Conservation (phyloP, 1,140 invertebrate genomes). For the Drosophila ficusphila region DNA sequence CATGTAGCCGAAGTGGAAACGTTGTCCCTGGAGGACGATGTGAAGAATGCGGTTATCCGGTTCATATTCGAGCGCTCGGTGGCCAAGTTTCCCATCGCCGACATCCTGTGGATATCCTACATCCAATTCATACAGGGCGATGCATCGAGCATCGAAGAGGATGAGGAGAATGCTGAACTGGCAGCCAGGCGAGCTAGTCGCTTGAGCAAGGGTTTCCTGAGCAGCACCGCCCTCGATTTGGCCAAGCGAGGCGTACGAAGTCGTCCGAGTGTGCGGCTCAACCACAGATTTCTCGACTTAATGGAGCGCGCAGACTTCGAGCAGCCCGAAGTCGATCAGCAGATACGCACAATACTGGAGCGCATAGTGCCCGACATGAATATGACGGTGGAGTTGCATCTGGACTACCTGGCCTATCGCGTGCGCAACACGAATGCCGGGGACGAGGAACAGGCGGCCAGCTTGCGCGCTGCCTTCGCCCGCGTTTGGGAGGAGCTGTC, state of each 20-base stretch:
- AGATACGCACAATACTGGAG: constrained; percentile 7
- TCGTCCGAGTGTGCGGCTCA: constrained; percentile 15
- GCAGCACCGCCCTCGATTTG: constrained; percentile 21
- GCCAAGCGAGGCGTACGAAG: constrained; percentile 22
- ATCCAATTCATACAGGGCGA: constrained; percentile 32
- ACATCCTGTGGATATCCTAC: constrained; percentile 53
- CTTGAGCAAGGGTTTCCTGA: constrained; percentile 27
- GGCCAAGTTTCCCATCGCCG: constrained; percentile 31
- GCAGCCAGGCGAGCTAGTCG: not conserved
- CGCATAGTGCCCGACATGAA: constrained; percentile 9
- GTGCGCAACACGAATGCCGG: constrained; percentile 30
- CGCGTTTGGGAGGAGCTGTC: constrained; percentile 68
- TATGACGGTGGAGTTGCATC: constrained; percentile 49
- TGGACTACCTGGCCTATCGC: constrained; percentile 60
- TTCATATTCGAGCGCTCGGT: constrained; percentile 44
- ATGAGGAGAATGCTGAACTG: not conserved
- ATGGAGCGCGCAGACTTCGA: constrained; percentile 27
- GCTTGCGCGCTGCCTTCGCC: constrained; percentile 59
- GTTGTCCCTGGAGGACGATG: not conserved
- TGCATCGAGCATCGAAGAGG: not conserved
- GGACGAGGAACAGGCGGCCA: constrained; percentile 12
- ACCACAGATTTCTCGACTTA: constrained; percentile 44
- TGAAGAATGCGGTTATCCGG: constrained; percentile 28
- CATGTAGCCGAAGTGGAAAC: constrained; percentile 2
- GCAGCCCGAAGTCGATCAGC: constrained; percentile 6